Evolutionary conservation across 2,113 vertebrate species (phyloP).

Genomic region (Dunckerocampus dactyliophorus): DNA sequence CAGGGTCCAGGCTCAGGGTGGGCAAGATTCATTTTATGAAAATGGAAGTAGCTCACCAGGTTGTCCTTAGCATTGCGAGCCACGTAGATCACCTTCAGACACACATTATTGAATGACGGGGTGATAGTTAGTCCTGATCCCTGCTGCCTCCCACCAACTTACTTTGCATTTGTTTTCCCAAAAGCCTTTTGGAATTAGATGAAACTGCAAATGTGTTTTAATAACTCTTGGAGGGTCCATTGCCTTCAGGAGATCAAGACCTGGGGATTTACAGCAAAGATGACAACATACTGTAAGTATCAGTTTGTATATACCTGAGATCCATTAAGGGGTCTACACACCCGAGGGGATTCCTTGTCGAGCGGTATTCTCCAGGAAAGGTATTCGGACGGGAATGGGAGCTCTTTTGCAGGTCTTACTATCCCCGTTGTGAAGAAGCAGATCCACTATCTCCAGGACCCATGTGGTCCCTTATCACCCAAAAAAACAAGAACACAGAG

Average conservation of each 20-base stretch:
- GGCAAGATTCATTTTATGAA: conserved; percentile 79
- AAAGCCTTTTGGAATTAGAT: conserved; percentile 74
- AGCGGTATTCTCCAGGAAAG: conserved; percentile 70
- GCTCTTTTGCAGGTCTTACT: conserved; percentile 66
- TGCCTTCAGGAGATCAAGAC: conserved; percentile 67
- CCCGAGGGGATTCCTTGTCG: conserved; percentile 69
- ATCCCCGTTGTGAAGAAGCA: conserved; percentile 70
- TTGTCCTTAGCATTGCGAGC: conserved; percentile 90
- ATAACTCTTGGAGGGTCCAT: conserved; percentile 72
- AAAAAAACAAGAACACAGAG: neutral
- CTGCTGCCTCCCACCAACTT: neutral
- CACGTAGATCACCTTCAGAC: conserved; percentile 78
- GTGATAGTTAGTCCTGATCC: neutral
- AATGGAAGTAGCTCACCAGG: conserved; percentile 83
- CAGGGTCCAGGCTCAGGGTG: conserved; percentile 77
- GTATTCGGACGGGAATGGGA: conserved; percentile 59
- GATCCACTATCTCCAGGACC: conserved; percentile 80
- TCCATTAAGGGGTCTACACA: conserved; percentile 13
- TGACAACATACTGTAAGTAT: neutral
- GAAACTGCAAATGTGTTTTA: conserved; percentile 76
- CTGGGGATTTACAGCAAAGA: conserved; percentile 29
- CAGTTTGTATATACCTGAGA: neutral
- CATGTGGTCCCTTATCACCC: conserved; percentile 76
- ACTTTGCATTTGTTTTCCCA: conserved; percentile 80
- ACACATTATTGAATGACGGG: neutral